Percentiles rank a stretch among this genome's conserved stretches.
These are phyloP conservation scores for Eurois occulta DNA, from an alignment of 2,888 invertebrate genomes.

Conservation along the genomic window DNA sequence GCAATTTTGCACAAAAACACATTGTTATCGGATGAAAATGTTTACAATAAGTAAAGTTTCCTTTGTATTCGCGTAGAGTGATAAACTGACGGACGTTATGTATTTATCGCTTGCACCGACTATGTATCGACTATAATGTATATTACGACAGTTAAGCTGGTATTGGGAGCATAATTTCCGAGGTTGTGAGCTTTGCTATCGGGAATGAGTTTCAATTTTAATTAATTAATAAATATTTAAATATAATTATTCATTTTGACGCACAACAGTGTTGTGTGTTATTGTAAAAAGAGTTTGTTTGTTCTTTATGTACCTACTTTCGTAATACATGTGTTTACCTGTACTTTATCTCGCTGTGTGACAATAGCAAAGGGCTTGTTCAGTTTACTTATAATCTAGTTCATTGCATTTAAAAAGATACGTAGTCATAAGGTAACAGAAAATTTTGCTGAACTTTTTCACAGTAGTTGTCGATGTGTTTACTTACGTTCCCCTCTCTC, in stretches of 20 bases:
- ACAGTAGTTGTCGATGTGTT: conserved; percentile 76
- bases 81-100: conserved; percentile 63
- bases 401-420: conserved; percentile 86
- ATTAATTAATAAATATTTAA: conserved; percentile 77
- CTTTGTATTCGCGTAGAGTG: conserved; percentile 66
- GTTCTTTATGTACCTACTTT: conserved; percentile 86
- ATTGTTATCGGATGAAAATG: conserved; percentile 67
- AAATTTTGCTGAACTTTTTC: conserved; percentile 77
- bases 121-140: conserved; percentile 79
- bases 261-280: conserved; percentile 88
- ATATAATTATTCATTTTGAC: conserved; percentile 82
- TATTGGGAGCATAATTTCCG: conserved; percentile 91
- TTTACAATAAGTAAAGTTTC: conserved; percentile 65
- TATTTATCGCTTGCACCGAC: conserved; percentile 78
- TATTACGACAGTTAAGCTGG: conserved; percentile 87
- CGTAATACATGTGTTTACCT: conserved; percentile 83
- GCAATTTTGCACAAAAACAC: conserved; percentile 80
- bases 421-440: conserved; percentile 82
- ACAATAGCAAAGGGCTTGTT: conserved; percentile 85
- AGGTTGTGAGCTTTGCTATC: conserved; percentile 89
- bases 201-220: conserved; percentile 88
- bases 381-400: conserved; percentile 80
- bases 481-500: conserved; percentile 66
- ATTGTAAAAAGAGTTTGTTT: conserved; percentile 88
- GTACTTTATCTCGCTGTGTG: conserved; percentile 83